A percentile compares a stretch with the other conserved stretches of the same genome.
phyloP scores from a whole-genome alignment of 2,797 vertebrate species.

The Mormyrops attenuatus region DNA sequence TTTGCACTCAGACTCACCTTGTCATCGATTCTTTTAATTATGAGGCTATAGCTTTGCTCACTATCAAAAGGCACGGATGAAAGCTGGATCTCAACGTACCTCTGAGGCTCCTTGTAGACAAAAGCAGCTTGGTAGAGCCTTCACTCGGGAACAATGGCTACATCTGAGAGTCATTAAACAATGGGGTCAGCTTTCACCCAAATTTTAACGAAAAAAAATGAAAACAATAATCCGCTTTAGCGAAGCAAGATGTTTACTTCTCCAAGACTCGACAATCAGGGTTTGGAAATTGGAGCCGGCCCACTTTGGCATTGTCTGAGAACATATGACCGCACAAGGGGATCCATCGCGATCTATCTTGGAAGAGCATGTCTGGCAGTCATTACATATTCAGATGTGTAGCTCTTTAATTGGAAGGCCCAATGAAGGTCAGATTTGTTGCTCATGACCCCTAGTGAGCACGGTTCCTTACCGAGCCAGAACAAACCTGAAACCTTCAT shows the following conservation, averaged over 20 bases:
- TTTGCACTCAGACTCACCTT: background rate
- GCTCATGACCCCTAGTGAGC: background rate
- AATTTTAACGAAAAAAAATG: slow-evolving; percentile 48
- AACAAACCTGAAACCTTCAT: background rate
- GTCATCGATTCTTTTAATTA: background rate
- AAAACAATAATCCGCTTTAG: slow-evolving; percentile 68
- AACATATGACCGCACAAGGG: slow-evolving; percentile 60
- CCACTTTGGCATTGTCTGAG: slow-evolving; percentile 65
- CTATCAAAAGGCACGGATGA: background rate
- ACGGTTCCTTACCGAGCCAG: background rate
- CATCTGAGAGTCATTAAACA: slow-evolving; percentile 28
- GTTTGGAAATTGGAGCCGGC: slow-evolving; percentile 70
- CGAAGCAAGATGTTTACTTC: slow-evolving; percentile 76
- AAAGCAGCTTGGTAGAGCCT: slow-evolving; percentile 39
- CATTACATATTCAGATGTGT: background rate
- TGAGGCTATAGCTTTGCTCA: background rate
- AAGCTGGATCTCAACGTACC: background rate
- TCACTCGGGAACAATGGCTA: slow-evolving; percentile 65
- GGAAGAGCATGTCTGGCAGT: slow-evolving; percentile 7
- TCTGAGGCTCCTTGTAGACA: background rate
- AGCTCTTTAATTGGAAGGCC: slow-evolving; percentile 15
- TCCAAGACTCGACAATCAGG: slow-evolving; percentile 65
- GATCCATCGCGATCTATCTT: background rate
- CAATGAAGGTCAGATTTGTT: slow-evolving; percentile 3
- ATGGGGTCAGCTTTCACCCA: slow-evolving; percentile 9